Evolutionary conservation across 2,888 invertebrate species (phyloP).

Genomic region (Allophyes oxyacanthae): DNA sequence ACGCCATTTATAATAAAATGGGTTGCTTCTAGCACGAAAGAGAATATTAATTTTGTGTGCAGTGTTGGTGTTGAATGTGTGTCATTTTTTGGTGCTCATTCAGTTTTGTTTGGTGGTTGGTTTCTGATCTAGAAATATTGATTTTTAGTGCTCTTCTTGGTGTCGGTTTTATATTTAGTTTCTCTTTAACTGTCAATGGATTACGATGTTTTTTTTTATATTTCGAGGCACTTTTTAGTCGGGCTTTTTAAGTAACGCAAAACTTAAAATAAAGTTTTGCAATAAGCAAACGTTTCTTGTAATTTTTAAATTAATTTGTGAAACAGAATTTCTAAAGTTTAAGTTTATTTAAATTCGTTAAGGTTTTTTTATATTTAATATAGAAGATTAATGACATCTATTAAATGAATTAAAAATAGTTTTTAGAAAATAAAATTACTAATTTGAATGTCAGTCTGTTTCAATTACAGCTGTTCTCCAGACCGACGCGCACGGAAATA

Average conservation of each 20-base stretch:
- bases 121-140: slow-evolving; percentile 11
- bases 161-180: slow-evolving; percentile 8
- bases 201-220: background rate
- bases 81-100: slow-evolving; percentile 34
- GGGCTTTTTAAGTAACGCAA: no score
- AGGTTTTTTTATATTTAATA: no score
- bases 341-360: no score
- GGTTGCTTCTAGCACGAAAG: slow-evolving; percentile 52
- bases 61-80: slow-evolving; percentile 38
- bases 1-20: slow-evolving; percentile 81
- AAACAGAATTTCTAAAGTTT: no score
- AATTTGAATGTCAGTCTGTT: background rate
- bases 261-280: no score
- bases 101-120: slow-evolving; percentile 18
- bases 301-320: no score
- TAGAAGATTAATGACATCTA: no score
- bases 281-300: no score
- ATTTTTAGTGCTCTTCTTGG: slow-evolving; percentile 4
- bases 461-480: slow-evolving; percentile 10
- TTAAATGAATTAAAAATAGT: no score
- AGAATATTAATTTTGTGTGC: slow-evolving; percentile 44
- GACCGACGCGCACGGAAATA: slow-evolving; percentile 20
- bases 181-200: no score
- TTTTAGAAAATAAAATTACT: background rate
- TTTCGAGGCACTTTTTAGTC: no score